Conservation (phyloP, 2,113 vertebrate species). For the Nicator chloris region DNA sequence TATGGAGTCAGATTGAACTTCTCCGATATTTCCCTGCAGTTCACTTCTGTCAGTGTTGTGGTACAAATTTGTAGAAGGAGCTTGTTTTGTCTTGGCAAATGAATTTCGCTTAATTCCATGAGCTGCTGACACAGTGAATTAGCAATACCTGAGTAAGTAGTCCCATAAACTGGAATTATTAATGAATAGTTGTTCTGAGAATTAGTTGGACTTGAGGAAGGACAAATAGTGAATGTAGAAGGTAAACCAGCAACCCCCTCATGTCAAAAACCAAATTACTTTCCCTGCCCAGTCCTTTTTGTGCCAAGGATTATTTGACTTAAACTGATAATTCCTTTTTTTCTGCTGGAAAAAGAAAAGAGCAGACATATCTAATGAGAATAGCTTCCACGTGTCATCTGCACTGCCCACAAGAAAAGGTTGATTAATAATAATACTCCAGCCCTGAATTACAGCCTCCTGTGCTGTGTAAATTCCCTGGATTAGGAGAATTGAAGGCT, state of each 20-base stretch:
- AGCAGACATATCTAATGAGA: not conserved
- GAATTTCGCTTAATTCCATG: not conserved
- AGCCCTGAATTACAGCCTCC: not conserved
- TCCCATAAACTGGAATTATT: not conserved
- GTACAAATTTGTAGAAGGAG: not conserved
- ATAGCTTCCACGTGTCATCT: not conserved
- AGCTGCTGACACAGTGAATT: not conserved
- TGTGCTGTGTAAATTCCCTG: not conserved
- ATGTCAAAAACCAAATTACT: not conserved
- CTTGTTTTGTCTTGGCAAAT: not conserved
- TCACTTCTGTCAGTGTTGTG: not conserved
- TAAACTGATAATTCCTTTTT: not conserved
- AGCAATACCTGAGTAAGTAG: not conserved
- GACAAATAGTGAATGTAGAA: not conserved
- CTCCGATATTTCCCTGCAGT: not conserved
- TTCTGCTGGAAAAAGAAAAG: not conserved
- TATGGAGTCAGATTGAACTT: not conserved
- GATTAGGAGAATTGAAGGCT: not conserved
- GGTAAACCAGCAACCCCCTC: not conserved
- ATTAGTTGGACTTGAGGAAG: not conserved
- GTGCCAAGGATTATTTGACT: not conserved
- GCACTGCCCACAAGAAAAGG: not conserved
- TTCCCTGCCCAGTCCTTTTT: not conserved
- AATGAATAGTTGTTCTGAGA: not conserved
- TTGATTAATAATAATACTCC: not conserved